Conservation (phyloP, 2,888 invertebrate species). For the Morinoia aosen region DNA sequence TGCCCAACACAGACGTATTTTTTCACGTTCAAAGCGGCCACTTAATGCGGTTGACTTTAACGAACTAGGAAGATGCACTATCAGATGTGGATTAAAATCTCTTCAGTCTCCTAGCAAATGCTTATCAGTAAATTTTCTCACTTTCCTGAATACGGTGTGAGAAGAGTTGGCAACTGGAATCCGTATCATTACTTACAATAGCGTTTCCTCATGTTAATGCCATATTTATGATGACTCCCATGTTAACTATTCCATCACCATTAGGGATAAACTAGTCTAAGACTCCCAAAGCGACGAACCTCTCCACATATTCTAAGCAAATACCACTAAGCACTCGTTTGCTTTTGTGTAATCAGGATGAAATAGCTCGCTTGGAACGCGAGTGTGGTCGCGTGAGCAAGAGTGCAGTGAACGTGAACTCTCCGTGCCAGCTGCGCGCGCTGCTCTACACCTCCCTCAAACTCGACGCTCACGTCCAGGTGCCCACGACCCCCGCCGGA, state of each 20-base stretch:
- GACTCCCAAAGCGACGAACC: background rate
- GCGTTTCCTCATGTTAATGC: background rate
- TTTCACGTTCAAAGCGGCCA: background rate
- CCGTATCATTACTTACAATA: no score
- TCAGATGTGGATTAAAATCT: no score
- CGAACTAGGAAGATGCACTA: no score
- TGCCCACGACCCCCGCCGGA: slow-evolving; percentile 59
- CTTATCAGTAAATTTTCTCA: no score
- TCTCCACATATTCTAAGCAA: background rate
- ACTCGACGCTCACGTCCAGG: slow-evolving; percentile 55
- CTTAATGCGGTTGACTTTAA: no score
- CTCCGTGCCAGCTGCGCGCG: slow-evolving; percentile 61
- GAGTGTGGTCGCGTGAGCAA: slow-evolving; percentile 58
- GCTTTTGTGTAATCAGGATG: slow-evolving; percentile 7
- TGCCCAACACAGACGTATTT: background rate
- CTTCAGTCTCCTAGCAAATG: no score
- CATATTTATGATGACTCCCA: background rate
- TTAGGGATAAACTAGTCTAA: background rate
- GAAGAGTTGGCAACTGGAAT: no score
- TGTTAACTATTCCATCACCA: background rate
- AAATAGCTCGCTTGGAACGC: slow-evolving; percentile 58
- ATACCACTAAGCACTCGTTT: background rate
- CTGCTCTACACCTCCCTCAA: slow-evolving; percentile 60
- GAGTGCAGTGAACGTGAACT: slow-evolving; percentile 57
- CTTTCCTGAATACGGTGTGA: no score